Conservation (phyloP, 2,888 invertebrate species). For the Cataglyphis rosenhaueri region DNA sequence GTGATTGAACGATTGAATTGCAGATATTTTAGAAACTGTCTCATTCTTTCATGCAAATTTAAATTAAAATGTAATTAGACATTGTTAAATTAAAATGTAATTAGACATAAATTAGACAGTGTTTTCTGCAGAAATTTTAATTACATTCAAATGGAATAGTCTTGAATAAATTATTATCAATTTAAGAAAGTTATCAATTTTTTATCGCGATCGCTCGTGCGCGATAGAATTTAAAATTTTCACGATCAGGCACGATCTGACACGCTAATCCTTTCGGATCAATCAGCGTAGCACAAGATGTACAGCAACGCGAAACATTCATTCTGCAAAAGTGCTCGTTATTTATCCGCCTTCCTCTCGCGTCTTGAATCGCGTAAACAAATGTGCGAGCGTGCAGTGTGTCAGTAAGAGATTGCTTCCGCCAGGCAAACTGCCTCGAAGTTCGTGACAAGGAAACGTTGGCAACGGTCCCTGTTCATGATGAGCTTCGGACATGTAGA, state of each 20-base stretch:
- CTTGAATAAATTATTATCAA: not conserved
- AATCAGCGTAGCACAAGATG: constrained; percentile 21
- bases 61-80: not conserved
- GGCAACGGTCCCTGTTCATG: constrained; percentile 42
- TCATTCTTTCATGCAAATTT: not conserved
- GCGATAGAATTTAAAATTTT: constrained; percentile 5
- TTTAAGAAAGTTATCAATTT: not conserved
- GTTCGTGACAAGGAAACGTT: constrained; percentile 52
- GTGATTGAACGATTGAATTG: not conserved
- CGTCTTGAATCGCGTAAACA: constrained; percentile 51
- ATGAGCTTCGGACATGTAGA: constrained; percentile 43
- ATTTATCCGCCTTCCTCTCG: constrained; percentile 36
- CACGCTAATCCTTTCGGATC: constrained; percentile 26
- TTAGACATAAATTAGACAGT: not conserved
- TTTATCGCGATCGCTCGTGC: not conserved
- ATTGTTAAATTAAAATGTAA: not conserved
- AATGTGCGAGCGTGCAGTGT: constrained; percentile 53
- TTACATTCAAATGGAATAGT: not conserved
- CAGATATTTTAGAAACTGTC: not conserved
- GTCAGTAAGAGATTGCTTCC: constrained; percentile 56
- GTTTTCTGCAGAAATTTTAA: not conserved
- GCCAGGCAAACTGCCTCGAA: constrained; percentile 45
- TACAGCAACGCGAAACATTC: constrained; percentile 4
- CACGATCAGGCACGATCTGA: not conserved
- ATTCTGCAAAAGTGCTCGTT: constrained; percentile 44